A percentile compares a stretch with the other conserved stretches of the same genome.
Evolutionary conservation across 2,888 invertebrate species (phyloP).

Genomic region (Monopis laevigella): DNA sequence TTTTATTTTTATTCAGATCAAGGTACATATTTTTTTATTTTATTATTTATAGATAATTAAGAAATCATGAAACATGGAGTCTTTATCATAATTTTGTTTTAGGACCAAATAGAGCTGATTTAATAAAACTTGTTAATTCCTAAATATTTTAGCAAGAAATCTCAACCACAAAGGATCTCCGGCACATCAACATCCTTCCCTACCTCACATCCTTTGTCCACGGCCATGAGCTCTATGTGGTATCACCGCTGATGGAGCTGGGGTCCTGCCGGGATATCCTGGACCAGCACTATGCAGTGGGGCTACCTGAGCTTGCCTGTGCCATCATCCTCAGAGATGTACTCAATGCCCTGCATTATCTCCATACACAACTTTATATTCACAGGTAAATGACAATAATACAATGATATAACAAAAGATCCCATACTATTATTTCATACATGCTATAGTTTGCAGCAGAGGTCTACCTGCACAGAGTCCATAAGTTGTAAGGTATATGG

Average conservation of each 20-base stretch:
- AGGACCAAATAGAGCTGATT: no score
- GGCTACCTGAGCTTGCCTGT: slow-evolving; percentile 84
- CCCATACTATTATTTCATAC: no score
- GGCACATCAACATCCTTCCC: slow-evolving; percentile 81
- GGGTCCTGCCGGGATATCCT: slow-evolving; percentile 86
- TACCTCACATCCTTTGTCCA: slow-evolving; percentile 81
- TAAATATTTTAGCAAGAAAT: slow-evolving; percentile 81
- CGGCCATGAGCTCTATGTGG: slow-evolving; percentile 79
- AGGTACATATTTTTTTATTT: no score
- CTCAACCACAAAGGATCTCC: slow-evolving; percentile 76
- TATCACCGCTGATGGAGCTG: slow-evolving; percentile 85
- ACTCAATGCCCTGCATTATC: slow-evolving; percentile 81
- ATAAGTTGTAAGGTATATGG: no score
- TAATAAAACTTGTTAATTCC: no score
- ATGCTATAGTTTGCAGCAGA: no score
- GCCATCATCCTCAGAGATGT: slow-evolving; percentile 82
- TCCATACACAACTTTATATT: slow-evolving; percentile 85
- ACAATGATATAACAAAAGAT: no score
- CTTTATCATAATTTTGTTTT: no score
- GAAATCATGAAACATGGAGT: no score
- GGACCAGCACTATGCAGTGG: slow-evolving; percentile 76
- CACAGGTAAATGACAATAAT: slow-evolving; percentile 81
- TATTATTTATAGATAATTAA: no score
- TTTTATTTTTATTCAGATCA: no score
- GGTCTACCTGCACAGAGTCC: no score